A percentile compares a stretch with the other conserved stretches of the same genome.
phyloP scores from a whole-genome alignment of 2,888 invertebrate species.

The Agriopis leucophaearia region DNA sequence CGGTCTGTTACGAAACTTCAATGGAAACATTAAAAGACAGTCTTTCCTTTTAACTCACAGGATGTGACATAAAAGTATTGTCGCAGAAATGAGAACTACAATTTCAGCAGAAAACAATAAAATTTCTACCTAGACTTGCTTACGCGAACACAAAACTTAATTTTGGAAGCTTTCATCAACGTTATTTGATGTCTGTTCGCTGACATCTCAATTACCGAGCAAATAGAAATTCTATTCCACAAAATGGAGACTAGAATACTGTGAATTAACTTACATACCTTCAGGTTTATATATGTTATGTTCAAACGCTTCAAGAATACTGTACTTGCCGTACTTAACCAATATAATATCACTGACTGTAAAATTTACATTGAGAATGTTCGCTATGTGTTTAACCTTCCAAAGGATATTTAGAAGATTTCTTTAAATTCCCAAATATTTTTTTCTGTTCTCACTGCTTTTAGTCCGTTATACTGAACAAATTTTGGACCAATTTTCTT shows the following conservation, averaged over 20 bases:
- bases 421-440: background rate
- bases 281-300: constrained; percentile 37
- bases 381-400: background rate
- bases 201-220: constrained; percentile 62
- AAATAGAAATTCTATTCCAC: constrained; percentile 42
- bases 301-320: constrained; percentile 18
- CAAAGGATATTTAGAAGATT: background rate
- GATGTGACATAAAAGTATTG: constrained; percentile 8
- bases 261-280: constrained; percentile 31
- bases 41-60: background rate
- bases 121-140: constrained; percentile 5
- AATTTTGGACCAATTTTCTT: too few species aligned
- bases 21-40: constrained; percentile 15
- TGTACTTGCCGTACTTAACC: background rate
- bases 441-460: too few species aligned
- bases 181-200: constrained; percentile 52
- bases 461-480: too few species aligned
- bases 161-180: constrained; percentile 52
- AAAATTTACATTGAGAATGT: background rate
- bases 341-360: constrained; percentile 1
- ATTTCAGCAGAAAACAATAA: constrained; percentile 14
- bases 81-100: constrained; percentile 6
- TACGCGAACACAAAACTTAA: constrained; percentile 40
- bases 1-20: constrained; percentile 36
- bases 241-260: constrained; percentile 25